These are phyloP conservation scores for Lathronympha strigana DNA, from an alignment of 2,888 invertebrate species.

Conservation along the genomic window DNA sequence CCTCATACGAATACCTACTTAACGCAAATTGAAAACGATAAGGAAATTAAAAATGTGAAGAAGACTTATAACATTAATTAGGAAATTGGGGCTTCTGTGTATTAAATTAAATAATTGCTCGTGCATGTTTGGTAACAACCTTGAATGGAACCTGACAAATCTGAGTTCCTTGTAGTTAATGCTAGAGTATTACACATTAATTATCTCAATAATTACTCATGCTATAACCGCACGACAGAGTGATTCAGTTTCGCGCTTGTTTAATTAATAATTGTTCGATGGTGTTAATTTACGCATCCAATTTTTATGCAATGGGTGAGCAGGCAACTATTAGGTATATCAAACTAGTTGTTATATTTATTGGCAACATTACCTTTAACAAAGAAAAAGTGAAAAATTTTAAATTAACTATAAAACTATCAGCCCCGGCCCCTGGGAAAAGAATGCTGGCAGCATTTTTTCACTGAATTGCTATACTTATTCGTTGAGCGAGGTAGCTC, in stretches of 20 bases:
- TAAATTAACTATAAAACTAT: too few relatives aligned
- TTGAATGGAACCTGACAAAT: constrained; percentile 36
- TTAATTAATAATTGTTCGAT: constrained; percentile 3
- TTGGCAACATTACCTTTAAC: too few relatives aligned
- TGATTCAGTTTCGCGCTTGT: constrained; percentile 26
- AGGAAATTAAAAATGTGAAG: constrained; percentile 23
- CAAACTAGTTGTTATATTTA: neutral
- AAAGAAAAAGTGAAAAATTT: too few relatives aligned
- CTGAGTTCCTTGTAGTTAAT: constrained; percentile 40
- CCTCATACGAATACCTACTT: neutral
- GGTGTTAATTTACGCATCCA: neutral
- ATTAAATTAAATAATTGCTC: constrained; percentile 31
- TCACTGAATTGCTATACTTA: too few relatives aligned
- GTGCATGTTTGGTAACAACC: constrained; percentile 32
- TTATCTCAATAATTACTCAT: constrained; percentile 37
- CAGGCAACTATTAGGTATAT: too few relatives aligned
- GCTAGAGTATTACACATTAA: constrained; percentile 35
- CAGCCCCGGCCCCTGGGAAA: too few relatives aligned
- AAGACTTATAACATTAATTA: constrained; percentile 26
- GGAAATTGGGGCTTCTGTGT: constrained; percentile 14
- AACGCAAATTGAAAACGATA: constrained; percentile 1
- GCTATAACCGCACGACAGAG: constrained; percentile 22
- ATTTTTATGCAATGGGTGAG: neutral
- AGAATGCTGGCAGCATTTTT: too few relatives aligned
- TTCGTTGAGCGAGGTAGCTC: too few relatives aligned